Conservation (phyloP, 2,888 invertebrate species). For the Junonia oenone region DNA sequence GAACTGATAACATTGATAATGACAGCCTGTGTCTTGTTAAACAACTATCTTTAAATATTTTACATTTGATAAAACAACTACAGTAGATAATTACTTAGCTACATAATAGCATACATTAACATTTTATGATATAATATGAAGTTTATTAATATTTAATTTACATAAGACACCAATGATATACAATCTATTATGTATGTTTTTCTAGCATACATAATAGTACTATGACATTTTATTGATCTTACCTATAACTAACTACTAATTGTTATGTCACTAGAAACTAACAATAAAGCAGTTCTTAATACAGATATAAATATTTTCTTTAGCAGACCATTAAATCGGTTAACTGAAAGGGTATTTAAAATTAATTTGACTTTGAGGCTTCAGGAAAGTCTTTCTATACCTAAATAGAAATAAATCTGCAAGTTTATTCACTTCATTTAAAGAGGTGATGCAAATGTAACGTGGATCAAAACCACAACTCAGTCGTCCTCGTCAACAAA, state of each 20-base stretch:
- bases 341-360: no score
- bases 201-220: not conserved
- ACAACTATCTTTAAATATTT: not conserved
- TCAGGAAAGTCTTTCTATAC: no score
- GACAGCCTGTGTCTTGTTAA: not conserved
- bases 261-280: not conserved
- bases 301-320: no score
- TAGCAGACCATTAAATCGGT: no score
- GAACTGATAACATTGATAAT: not conserved
- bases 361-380: no score
- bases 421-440: no score
- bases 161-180: not conserved
- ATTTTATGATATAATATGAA: not conserved
- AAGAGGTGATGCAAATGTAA: no score
- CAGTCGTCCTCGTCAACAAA: no score
- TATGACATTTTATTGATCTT: not conserved
- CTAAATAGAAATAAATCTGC: no score
- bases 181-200: not conserved
- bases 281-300: not conserved
- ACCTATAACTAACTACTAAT: no score
- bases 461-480: no score
- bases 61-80: conserved; percentile 1
- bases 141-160: not conserved
- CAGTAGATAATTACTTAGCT: not conserved
- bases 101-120: not conserved